phyloP scores from a whole-genome alignment of 2,113 vertebrate genomes.

The Ellobius talpinus region DNA sequence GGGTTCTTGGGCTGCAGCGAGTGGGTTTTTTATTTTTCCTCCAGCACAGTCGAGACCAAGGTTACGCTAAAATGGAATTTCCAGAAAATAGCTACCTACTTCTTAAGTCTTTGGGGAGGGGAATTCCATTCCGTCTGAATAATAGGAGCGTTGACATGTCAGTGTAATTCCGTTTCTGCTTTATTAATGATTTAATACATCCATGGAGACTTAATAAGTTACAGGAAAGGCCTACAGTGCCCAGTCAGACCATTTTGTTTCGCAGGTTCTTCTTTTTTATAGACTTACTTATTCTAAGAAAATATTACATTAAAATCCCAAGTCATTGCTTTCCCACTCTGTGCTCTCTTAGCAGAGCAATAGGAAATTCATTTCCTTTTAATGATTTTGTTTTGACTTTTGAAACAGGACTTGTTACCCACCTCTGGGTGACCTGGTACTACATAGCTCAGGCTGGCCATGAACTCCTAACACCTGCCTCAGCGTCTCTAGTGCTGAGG shows the following conservation, averaged over 20 bases:
- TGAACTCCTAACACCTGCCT: not conserved
- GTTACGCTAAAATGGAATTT: constrained; percentile 68
- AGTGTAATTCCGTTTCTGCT: constrained; percentile 48
- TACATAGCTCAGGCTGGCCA: not conserved
- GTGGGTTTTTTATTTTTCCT: constrained; percentile 54
- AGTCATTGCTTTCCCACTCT: constrained; percentile 36
- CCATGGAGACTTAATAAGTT: constrained; percentile 67
- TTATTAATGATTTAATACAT: constrained; percentile 76
- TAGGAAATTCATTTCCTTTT: constrained; percentile 41
- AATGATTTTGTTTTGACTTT: not conserved
- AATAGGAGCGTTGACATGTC: constrained; percentile 66
- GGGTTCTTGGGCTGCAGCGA: not conserved
- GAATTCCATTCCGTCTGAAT: constrained; percentile 70
- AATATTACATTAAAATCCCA: constrained; percentile 45
- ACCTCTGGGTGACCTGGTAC: not conserved
- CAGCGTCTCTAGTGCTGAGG: not conserved
- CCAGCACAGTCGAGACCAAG: constrained; percentile 51
- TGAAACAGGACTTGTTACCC: not conserved
- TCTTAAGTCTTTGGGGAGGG: constrained; percentile 46
- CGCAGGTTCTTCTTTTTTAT: constrained; percentile 50
- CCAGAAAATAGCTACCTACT: constrained; percentile 62
- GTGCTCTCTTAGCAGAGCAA: not conserved
- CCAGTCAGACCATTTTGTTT: constrained; percentile 54
- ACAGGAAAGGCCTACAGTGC: constrained; percentile 40
- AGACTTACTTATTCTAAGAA: constrained; percentile 46